These are phyloP conservation scores for Taeniopygia guttata DNA, from an alignment of 2,797 vertebrate species.

Conservation along the genomic window DNA sequence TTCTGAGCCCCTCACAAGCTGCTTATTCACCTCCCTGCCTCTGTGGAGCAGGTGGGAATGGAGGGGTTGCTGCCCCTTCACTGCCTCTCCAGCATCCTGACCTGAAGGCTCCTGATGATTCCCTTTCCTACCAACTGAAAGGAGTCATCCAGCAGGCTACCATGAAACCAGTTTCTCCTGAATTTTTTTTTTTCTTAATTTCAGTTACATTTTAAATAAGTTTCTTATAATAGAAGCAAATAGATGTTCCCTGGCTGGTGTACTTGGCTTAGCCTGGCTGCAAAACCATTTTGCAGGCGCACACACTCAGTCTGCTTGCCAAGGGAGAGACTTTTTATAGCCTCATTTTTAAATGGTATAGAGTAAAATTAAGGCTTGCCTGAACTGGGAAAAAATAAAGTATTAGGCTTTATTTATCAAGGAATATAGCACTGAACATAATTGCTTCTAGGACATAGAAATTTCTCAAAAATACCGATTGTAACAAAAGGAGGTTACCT, in stretches of 20 bases:
- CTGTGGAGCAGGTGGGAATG: background rate
- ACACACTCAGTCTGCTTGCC: background rate
- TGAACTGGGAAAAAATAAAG: background rate
- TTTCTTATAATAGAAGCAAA: background rate
- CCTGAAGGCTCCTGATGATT: background rate
- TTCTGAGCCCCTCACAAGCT: background rate
- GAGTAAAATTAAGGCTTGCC: background rate
- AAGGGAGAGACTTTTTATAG: background rate
- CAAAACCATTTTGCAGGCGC: background rate
- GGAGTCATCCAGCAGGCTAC: background rate
- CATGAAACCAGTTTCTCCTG: background rate
- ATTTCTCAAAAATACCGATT: background rate
- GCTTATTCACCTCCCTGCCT: background rate
- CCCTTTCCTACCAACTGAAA: rapidly evolving
- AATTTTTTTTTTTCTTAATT: background rate
- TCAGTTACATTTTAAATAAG: background rate
- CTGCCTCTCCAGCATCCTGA: background rate
- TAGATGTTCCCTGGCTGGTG: background rate
- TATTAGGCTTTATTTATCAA: background rate
- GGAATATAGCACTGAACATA: background rate
- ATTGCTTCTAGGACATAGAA: background rate
- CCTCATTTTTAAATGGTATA: background rate
- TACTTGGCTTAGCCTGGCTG: background rate
- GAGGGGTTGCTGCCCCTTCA: background rate
- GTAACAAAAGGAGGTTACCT: background rate